Conservation (phyloP, 2,888 invertebrate species). For the Platycnemis pennipes region DNA sequence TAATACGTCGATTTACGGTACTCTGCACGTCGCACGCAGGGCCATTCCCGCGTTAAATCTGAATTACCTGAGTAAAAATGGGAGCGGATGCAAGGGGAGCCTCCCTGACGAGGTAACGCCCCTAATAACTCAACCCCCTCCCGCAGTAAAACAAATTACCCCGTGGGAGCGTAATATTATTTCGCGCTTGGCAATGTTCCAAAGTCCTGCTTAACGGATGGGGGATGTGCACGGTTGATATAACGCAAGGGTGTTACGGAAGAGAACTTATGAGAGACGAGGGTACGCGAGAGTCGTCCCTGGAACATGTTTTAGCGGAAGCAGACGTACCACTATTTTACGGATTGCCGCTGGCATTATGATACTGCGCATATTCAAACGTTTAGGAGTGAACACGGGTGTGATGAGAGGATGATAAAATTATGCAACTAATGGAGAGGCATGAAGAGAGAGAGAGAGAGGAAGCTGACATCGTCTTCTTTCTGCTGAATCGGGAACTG, state of each 20-base stretch:
- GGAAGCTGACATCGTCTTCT: background rate
- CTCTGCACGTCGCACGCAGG: background rate
- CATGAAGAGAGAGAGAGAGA: background rate
- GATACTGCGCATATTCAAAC: background rate
- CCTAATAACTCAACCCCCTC: background rate
- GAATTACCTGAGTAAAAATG: background rate
- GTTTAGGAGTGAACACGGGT: background rate
- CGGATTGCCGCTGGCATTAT: background rate
- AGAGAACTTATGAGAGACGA: background rate
- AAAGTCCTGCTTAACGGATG: background rate
- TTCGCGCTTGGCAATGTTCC: background rate
- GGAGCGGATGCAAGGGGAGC: background rate
- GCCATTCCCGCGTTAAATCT: background rate
- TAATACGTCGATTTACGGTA: background rate
- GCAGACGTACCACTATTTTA: background rate
- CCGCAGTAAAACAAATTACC: background rate
- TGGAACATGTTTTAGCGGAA: conserved; percentile 8
- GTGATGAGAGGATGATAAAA: background rate
- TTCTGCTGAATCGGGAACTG: background rate
- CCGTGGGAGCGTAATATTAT: background rate
- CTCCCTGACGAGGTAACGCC: background rate
- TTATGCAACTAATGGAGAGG: background rate
- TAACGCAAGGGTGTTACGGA: background rate
- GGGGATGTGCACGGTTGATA: background rate
- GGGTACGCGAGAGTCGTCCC: background rate